Evolutionary conservation across 2,113 vertebrate genomes (phyloP).

Genomic region (Vidua macroura): DNA sequence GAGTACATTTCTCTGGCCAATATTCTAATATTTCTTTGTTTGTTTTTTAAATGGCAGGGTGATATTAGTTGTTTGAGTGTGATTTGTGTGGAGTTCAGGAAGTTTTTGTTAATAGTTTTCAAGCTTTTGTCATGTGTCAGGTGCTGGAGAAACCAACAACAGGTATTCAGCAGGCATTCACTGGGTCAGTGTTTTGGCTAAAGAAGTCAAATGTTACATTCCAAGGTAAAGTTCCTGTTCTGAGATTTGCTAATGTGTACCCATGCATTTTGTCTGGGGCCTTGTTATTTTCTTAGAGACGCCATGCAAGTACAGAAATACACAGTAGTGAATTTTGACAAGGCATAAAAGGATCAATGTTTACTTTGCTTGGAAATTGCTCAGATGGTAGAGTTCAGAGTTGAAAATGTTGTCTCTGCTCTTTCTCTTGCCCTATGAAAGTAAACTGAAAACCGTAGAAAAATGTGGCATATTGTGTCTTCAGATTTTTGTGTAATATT

Average conservation of each 20-base stretch:
- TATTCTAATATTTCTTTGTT: not conserved
- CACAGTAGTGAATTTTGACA: not conserved
- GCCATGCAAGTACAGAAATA: not conserved
- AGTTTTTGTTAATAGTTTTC: not conserved
- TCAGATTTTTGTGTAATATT: not conserved
- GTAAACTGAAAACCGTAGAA: not conserved
- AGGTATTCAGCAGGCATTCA: not conserved
- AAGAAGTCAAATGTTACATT: not conserved
- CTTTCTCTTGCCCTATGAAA: not conserved
- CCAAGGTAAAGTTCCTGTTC: not conserved
- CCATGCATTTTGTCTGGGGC: not conserved
- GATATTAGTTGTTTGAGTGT: not conserved
- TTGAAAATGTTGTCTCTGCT: not conserved
- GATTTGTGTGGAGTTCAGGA: not conserved
- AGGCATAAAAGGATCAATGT: not conserved
- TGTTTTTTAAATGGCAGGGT: not conserved
- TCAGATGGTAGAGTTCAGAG: not conserved
- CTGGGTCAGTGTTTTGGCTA: not conserved
- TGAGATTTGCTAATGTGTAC: not conserved
- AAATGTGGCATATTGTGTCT: not conserved
- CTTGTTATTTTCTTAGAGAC: not conserved
- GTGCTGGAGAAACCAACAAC: not conserved
- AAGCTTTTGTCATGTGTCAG: not conserved
- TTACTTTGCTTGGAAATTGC: constrained; percentile 14
- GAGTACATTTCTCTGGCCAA: not conserved